Percentiles rank a stretch among this genome's conserved stretches.
Conservation (phyloP, 2,797 vertebrate genomes). For the Sebastes melanostomus region DNA sequence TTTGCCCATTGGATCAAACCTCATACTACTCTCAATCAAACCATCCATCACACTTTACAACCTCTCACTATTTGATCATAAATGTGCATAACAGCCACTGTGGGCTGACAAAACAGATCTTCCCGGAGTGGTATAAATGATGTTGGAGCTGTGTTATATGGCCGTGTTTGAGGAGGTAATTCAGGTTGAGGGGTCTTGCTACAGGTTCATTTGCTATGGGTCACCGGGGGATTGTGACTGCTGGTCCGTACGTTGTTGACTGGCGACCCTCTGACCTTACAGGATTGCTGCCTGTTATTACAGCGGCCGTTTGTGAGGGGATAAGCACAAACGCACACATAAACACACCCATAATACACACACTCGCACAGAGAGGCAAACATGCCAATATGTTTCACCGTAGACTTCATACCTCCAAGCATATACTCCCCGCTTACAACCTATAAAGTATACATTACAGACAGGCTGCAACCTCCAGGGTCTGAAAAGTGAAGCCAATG, state of each 20-base stretch:
- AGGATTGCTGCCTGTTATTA: slow-evolving; percentile 68
- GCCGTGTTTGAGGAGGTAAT: slow-evolving; percentile 75
- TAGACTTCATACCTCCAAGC: not conserved
- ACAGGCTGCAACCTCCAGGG: not conserved
- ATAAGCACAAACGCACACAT: slow-evolving; percentile 24
- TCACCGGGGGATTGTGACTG: slow-evolving; percentile 61
- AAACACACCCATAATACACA: slow-evolving; percentile 10
- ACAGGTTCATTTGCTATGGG: slow-evolving; percentile 62
- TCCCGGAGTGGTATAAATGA: slow-evolving; percentile 39
- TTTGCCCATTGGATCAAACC: slow-evolving; percentile 27
- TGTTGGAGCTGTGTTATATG: slow-evolving; percentile 65
- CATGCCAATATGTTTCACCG: not conserved
- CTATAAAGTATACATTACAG: not conserved
- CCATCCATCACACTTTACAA: slow-evolving; percentile 57
- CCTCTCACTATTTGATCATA: slow-evolving; percentile 58
- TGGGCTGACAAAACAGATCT: slow-evolving; percentile 48
- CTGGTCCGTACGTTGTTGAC: slow-evolving; percentile 53
- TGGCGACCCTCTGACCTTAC: slow-evolving; percentile 60
- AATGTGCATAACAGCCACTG: slow-evolving; percentile 57
- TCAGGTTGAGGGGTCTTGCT: slow-evolving; percentile 61
- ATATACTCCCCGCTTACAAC: not conserved
- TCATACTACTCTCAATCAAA: slow-evolving; percentile 36
- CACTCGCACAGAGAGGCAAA: not conserved
- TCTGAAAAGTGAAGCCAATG: not conserved
- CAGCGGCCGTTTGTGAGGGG: slow-evolving; percentile 44